Conservation (phyloP, 2,797 vertebrate species). For the Etheostoma nigrum region DNA sequence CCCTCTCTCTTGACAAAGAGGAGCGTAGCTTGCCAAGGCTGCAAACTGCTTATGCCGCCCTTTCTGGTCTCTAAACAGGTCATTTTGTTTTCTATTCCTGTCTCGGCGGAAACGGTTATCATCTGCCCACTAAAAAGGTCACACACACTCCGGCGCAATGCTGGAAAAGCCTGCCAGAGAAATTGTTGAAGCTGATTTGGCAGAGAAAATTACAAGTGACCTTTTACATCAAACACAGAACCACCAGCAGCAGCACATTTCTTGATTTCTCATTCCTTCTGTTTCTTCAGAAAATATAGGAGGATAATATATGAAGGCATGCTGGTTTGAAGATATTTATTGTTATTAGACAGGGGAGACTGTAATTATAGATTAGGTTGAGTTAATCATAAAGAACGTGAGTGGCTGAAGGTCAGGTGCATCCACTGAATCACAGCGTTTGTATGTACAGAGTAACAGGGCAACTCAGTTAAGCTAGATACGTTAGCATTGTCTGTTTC, state of each 20-base stretch:
- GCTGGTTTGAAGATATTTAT: conserved; percentile 45
- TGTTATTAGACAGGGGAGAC: conserved; percentile 52
- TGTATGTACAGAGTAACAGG: conserved; percentile 27
- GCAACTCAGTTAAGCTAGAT: conserved; percentile 46
- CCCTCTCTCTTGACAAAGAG: conserved; percentile 65
- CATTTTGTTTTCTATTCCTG: conserved; percentile 87
- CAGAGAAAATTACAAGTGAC: conserved; percentile 81
- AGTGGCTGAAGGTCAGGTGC: conserved; percentile 70
- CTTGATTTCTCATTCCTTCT: conserved; percentile 54
- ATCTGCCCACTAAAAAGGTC: conserved; percentile 84
- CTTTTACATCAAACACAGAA: conserved; percentile 78
- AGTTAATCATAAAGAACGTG: conserved; percentile 60
- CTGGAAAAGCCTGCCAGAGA: conserved; percentile 77
- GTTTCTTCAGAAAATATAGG: conserved; percentile 52
- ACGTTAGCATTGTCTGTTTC: conserved; percentile 65
- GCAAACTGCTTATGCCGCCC: conserved; percentile 78
- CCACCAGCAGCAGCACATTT: conserved; percentile 47
- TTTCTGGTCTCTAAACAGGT: conserved; percentile 84
- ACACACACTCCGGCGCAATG: conserved; percentile 64
- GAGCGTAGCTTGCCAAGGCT: conserved; percentile 66
- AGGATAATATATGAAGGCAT: conserved; percentile 31
- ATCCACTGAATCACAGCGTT: conserved; percentile 55
- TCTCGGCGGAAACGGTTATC: conserved; percentile 81
- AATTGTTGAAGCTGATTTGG: conserved; percentile 81
- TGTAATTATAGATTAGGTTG: conserved; percentile 65